Conservation (phyloP, 2,797 vertebrate species). For the Brachyalestes nurse region DNA sequence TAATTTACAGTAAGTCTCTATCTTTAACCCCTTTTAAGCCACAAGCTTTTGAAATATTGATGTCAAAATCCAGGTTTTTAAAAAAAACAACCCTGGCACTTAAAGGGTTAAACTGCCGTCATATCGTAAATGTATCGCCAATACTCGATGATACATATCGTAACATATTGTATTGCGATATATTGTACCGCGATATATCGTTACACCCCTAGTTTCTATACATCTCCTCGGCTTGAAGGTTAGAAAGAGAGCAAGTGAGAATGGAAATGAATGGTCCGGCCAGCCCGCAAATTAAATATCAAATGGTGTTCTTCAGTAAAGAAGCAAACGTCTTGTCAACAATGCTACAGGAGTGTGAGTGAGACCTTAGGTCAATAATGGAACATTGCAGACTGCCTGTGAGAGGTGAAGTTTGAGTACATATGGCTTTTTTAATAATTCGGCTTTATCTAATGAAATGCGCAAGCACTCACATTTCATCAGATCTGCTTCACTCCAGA, state of each 20-base stretch:
- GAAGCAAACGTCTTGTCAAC: slow-evolving; percentile 35
- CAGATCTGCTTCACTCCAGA: not conserved
- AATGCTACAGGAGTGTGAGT: slow-evolving; percentile 27
- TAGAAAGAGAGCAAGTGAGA: slow-evolving; percentile 2
- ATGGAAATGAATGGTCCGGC: slow-evolving; percentile 20
- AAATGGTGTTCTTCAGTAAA: slow-evolving; percentile 50
- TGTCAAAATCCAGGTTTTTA: too few species aligned
- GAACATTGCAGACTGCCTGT: slow-evolving; percentile 23
- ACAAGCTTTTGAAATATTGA: too few species aligned
- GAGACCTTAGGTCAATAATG: slow-evolving; percentile 46
- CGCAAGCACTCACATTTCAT: slow-evolving; percentile 9
- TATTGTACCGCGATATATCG: too few species aligned
- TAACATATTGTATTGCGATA: too few species aligned
- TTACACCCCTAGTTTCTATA: slow-evolving; percentile 15
- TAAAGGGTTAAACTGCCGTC: too few species aligned
- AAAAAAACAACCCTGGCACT: too few species aligned
- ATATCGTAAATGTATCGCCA: too few species aligned
- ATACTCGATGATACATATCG: too few species aligned
- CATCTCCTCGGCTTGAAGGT: slow-evolving; percentile 32
- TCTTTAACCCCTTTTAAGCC: too few species aligned
- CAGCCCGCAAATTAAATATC: slow-evolving; percentile 41
- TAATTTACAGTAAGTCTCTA: too few species aligned
- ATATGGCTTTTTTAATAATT: not conserved
- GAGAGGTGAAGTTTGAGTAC: slow-evolving; percentile 34
- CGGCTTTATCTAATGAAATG: not conserved